A percentile compares a stretch with the other conserved stretches of the same genome.
These are phyloP conservation scores for Epinephelus awoara DNA, from an alignment of 2,797 vertebrate genomes.

Conservation along the genomic window DNA sequence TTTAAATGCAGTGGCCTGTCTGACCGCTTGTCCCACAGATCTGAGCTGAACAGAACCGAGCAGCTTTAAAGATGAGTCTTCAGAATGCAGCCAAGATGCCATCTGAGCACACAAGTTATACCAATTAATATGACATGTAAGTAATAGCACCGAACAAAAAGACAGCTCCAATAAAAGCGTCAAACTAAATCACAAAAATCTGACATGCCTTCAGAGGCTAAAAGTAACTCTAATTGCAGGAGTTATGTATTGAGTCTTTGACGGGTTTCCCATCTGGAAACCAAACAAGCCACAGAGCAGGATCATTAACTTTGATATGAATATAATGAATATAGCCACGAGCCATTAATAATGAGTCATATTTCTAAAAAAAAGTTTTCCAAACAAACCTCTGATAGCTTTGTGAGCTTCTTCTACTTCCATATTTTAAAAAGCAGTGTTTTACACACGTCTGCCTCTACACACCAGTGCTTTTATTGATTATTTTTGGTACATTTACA, in stretches of 20 bases:
- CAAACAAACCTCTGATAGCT: constrained; percentile 16
- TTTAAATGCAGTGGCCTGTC: neutral
- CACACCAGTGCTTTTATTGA: constrained; percentile 14
- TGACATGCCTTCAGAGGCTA: constrained; percentile 8
- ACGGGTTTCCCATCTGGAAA: constrained; percentile 23
- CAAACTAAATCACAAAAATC: neutral
- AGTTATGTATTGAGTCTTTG: constrained; percentile 24
- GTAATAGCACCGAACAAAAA: constrained; percentile 20
- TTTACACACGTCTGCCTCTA: constrained; percentile 8
- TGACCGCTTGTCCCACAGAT: neutral
- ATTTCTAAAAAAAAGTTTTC: constrained; percentile 8
- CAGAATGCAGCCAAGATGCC: neutral
- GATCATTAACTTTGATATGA: constrained; percentile 41
- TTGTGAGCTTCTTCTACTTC: neutral
- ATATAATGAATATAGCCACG: constrained; percentile 15
- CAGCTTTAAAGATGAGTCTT: neutral
- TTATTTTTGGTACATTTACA: constrained; percentile 3
- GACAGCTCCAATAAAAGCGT: constrained; percentile 28
- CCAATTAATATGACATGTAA: constrained; percentile 29
- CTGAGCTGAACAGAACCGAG: neutral
- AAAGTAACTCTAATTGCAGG: constrained; percentile 16
- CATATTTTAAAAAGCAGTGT: constrained; percentile 14
- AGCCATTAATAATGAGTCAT: constrained; percentile 20
- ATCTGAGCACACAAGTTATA: neutral
- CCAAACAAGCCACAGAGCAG: constrained; percentile 19